Base-by-base conservation (phyloP, 2,888 invertebrate genomes). In the Nymphalis c-album region DNA sequence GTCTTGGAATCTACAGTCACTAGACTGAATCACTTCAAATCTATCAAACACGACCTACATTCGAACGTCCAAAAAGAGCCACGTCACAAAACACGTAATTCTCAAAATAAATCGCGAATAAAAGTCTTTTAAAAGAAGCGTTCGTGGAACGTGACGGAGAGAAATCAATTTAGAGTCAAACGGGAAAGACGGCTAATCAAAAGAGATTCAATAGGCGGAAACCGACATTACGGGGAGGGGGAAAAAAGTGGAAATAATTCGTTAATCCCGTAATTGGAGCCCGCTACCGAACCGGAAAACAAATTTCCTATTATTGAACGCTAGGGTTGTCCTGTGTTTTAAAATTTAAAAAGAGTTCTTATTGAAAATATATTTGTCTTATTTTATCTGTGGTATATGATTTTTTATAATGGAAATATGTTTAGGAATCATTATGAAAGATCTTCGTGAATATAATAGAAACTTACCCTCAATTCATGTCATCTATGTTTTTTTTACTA, bases 261-360 rank as follows among this genome's bases (percentile, higher is more conserved):
- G 85, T 90, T 92, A 92, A 92, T 92, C 88, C 80, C 88, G 91
- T 91, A 92, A 90, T 91, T 90, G 91, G 86, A 85, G 82, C 87
- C 83, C 87, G 91, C 91, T 87, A 92, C 90, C 92, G 92, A 92
- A 93, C 92, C 92, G 92, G 92, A 92, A 92, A 90, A 91, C 91
- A 91, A 93, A 92, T 93, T 92, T 91, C 88, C 92, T 86, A 91
- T 91, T 90, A 92, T 89, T 90, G 86, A 77, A 66, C 65, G 63
- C 18, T 78, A 90, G 88, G 89, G 90, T 68, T 89, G 87, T 31
- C 61, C 53, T 17, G 31, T 22, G 20, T n/a, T 10, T 63, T 47
- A 57, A 57, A 22, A 31, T 31, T 31, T n/a, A n/a, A 31, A 53
- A n/a, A 20, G 13, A 45, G 7, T 50, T 50, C 20, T 47, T 26